Evolutionary conservation across 2,888 invertebrate genomes (phyloP).

Genomic region (Synanthedon myopaeformis): DNA sequence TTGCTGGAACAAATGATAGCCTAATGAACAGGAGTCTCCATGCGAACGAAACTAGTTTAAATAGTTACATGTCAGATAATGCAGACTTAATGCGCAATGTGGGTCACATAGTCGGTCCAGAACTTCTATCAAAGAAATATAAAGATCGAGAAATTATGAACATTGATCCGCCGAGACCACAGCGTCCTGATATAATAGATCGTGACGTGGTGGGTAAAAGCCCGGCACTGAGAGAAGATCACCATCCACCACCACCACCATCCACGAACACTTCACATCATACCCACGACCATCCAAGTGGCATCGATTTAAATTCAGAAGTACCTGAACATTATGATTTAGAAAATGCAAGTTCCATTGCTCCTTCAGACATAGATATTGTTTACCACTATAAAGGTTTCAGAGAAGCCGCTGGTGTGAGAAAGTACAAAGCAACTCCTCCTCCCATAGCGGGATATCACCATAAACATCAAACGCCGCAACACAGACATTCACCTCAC

Average conservation of each 20-base stretch:
- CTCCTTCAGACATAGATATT: slow-evolving; percentile 96
- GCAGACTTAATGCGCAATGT: slow-evolving; percentile 82
- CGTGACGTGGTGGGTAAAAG: slow-evolving; percentile 88
- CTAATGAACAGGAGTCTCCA: slow-evolving; percentile 78
- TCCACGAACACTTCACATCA: slow-evolving; percentile 79
- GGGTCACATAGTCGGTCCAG: slow-evolving; percentile 84
- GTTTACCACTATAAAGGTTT: slow-evolving; percentile 97
- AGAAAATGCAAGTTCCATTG: slow-evolving; percentile 97
- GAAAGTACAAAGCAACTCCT: slow-evolving; percentile 90
- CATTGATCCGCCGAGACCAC: slow-evolving; percentile 79
- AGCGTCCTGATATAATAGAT: slow-evolving; percentile 94
- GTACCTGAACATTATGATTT: slow-evolving; percentile 94
- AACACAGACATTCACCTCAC: slow-evolving; percentile 82
- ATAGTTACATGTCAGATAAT: slow-evolving; percentile 78
- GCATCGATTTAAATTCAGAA: slow-evolving; percentile 82
- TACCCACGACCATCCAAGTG: slow-evolving; percentile 78
- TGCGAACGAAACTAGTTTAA: slow-evolving; percentile 76
- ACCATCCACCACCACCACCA: slow-evolving; percentile 83
- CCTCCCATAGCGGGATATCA: slow-evolving; percentile 82
- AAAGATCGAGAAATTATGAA: slow-evolving; percentile 86
- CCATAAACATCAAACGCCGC: slow-evolving; percentile 80
- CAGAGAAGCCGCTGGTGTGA: slow-evolving; percentile 83
- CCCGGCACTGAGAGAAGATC: slow-evolving; percentile 82
- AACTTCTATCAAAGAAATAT: slow-evolving; percentile 88
- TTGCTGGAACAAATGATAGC: slow-evolving; percentile 76